These are phyloP conservation scores for Anagrus nilaparvatae DNA, from an alignment of 1,140 invertebrate genomes.

Conservation along the genomic window DNA sequence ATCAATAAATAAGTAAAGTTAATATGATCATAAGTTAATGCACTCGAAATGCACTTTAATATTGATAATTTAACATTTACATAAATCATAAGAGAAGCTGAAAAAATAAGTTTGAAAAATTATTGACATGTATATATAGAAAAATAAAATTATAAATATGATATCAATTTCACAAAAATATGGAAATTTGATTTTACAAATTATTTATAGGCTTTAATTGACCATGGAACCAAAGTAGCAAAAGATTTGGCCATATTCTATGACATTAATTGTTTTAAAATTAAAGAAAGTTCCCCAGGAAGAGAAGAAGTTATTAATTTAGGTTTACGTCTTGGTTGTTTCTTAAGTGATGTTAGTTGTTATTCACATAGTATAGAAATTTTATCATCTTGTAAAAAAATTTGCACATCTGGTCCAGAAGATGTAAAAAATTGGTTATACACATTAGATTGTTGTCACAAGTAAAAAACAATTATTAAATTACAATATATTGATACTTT, in stretches of 20 bases:
- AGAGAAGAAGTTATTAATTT: constrained; percentile 41
- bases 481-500: too few relatives aligned
- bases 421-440: constrained; percentile 37
- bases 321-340: constrained; percentile 56
- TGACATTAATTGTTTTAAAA: constrained; percentile 27
- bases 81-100: too few relatives aligned
- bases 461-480: constrained; percentile 39
- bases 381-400: constrained; percentile 49
- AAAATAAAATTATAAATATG: too few relatives aligned
- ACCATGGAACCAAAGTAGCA: constrained; percentile 49
- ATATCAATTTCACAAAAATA: too few relatives aligned
- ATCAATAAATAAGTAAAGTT: too few relatives aligned
- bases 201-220: constrained; percentile 51
- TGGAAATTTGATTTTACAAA: too few relatives aligned
- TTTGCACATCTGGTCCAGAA: constrained; percentile 46
- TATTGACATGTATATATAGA: too few relatives aligned
- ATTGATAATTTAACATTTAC: too few relatives aligned
- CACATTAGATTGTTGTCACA: constrained; percentile 63
- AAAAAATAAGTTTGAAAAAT: too few relatives aligned
- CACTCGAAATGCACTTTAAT: too few relatives aligned
- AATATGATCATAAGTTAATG: too few relatives aligned
- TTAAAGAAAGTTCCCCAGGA: constrained; percentile 17
- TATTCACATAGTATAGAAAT: constrained; percentile 63
- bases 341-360: constrained; percentile 80
- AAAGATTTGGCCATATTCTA: constrained; percentile 44